Evolutionary conservation across 1,140 invertebrate species (phyloP).

Genomic region (Neoseiulus cucumeris): DNA sequence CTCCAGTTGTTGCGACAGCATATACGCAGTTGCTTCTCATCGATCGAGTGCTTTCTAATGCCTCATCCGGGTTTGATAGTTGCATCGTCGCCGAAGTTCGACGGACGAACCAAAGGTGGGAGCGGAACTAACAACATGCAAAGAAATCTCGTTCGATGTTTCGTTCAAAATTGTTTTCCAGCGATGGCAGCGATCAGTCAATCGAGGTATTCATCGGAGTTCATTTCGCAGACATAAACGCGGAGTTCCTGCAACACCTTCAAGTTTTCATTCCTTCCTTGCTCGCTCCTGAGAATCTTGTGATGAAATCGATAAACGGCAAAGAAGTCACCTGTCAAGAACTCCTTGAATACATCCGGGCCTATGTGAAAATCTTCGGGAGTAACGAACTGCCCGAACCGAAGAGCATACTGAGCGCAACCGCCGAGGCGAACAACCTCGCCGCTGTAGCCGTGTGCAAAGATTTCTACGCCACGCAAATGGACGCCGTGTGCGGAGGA

Average conservation of each 20-base stretch:
- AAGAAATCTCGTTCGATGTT: constrained; percentile 15
- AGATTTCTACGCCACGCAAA: constrained; percentile 65
- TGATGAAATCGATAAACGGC: constrained; percentile 89
- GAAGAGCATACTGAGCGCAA: constrained; percentile 94
- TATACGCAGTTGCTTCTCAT: constrained; percentile 79
- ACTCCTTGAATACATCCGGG: constrained; percentile 86
- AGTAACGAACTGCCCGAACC: constrained; percentile 79
- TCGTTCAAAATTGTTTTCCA: too few species aligned
- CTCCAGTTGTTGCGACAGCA: constrained; percentile 76
- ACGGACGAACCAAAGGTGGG: constrained; percentile 44
- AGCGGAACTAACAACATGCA: constrained; percentile 29
- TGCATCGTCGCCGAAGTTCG: constrained; percentile 83
- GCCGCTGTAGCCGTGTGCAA: constrained; percentile 77
- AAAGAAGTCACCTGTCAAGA: constrained; percentile 75
- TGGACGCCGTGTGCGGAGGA: constrained; percentile 82
- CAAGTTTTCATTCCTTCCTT: constrained; percentile 65
- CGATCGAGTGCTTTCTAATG: constrained; percentile 90
- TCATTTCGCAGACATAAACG: constrained; percentile 55
- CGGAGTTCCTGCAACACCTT: constrained; percentile 71
- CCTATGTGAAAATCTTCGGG: constrained; percentile 20
- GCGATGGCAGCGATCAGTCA: too few species aligned
- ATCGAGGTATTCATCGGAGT: not conserved
- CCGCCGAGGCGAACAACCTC: constrained; percentile 93
- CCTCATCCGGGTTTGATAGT: constrained; percentile 93
- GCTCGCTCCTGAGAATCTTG: constrained; percentile 67